Evolutionary conservation across 2,888 invertebrate genomes (phyloP).

Genomic region (Shargacucullia verbasci): DNA sequence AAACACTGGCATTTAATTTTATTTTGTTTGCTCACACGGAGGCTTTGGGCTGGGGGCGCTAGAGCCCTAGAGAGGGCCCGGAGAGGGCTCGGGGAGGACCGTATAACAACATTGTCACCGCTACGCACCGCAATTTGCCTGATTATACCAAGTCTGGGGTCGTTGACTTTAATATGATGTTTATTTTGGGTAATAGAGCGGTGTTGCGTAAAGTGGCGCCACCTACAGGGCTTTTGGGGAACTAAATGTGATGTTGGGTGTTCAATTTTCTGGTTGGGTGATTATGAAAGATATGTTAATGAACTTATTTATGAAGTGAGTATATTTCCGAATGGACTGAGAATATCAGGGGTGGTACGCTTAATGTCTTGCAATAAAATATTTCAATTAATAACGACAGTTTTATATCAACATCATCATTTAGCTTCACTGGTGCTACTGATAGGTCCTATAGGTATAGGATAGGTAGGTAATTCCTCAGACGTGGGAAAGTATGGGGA

Average conservation of each 20-base stretch:
- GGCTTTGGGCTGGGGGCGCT: slow-evolving; percentile 20
- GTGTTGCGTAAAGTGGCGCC: slow-evolving; percentile 31
- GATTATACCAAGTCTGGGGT: slow-evolving; percentile 57
- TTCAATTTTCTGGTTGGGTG: too few relatives aligned
- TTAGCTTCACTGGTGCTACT: too few relatives aligned
- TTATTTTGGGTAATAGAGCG: slow-evolving; percentile 45
- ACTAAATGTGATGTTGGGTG: slow-evolving; percentile 19
- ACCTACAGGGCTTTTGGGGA: slow-evolving; percentile 11
- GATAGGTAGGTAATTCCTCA: too few relatives aligned
- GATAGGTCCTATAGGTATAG: too few relatives aligned
- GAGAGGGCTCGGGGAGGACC: slow-evolving; percentile 16
- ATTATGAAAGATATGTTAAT: too few relatives aligned
- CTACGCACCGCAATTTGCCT: slow-evolving; percentile 56
- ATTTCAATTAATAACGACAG: too few relatives aligned
- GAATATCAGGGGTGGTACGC: too few relatives aligned
- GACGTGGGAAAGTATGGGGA: too few relatives aligned
- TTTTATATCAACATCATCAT: too few relatives aligned
- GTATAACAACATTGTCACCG: slow-evolving; percentile 58
- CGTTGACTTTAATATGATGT: slow-evolving; percentile 46
- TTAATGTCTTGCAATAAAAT: too few relatives aligned
- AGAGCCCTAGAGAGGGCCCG: slow-evolving; percentile 1
- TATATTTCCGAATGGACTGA: too few relatives aligned
- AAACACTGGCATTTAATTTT: slow-evolving; percentile 61
- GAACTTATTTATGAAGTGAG: too few relatives aligned
- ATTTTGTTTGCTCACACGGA: slow-evolving; percentile 59